Conservation (phyloP, 64 coral and sea anemone genomes). For the Actinia equina region DNA sequence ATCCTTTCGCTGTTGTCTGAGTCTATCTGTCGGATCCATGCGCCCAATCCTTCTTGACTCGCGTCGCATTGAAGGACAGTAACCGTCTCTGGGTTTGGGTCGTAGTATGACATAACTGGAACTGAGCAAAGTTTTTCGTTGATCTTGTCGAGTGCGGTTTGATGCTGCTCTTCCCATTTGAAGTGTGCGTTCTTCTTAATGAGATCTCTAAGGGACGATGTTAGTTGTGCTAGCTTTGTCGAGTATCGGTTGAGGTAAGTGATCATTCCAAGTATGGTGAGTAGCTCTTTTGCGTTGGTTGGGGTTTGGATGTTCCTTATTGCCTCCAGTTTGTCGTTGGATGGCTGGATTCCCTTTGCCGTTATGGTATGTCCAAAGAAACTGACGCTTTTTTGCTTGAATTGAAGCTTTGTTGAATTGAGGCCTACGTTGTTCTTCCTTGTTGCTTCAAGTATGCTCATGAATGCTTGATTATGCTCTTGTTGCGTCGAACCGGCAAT, state of each 20-base stretch:
- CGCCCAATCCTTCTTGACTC: constrained; percentile 36
- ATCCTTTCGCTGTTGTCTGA: constrained; percentile 16
- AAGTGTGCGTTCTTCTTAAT: too few species aligned
- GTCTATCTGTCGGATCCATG: constrained; percentile 33
- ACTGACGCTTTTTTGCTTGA: constrained; percentile 13
- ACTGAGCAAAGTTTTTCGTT: too few species aligned
- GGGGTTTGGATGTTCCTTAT: constrained; percentile 30
- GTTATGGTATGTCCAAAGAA: constrained; percentile 57
- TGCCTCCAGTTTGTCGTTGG: constrained; percentile 39
- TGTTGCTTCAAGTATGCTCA: constrained; percentile 47
- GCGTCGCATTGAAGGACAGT: constrained; percentile 59
- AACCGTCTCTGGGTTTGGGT: too few species aligned
- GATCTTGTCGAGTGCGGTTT: too few species aligned
- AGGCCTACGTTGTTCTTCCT: constrained; percentile 26
- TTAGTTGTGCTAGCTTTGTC: too few species aligned
- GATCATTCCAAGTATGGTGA: too few species aligned
- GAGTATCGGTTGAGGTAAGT: too few species aligned
- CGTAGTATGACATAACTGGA: too few species aligned
- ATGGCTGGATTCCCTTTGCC: constrained; percentile 29
- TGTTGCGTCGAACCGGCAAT: constrained; percentile 39
- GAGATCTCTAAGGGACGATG: too few species aligned
- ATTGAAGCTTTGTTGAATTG: too few species aligned
- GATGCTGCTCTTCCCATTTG: too few species aligned
- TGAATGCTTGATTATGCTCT: constrained; percentile 42
- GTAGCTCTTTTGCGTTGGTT: neutral